Base-by-base conservation (phyloP, 2,888 invertebrate genomes). In the Pseudolycoriella hygida region DNA sequence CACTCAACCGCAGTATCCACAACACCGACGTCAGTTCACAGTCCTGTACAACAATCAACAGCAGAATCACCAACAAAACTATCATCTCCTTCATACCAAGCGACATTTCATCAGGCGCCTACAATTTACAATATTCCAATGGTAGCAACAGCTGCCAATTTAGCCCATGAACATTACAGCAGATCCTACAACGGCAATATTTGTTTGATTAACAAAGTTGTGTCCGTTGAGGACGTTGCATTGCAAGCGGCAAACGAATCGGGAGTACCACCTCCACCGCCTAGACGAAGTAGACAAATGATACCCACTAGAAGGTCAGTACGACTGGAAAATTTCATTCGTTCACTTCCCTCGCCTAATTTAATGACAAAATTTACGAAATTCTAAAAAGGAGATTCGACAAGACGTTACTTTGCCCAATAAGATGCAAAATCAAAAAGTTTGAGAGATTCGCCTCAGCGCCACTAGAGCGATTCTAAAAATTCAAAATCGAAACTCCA, bases 251-350 rank as follows among this genome's bases (percentile, higher is more conserved):
- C 39, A 47, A 66, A 64, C 44, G 63, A 64, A 31, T 62, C 62
- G 40, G 62, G 64, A 41, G 59, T 64, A 56, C 66, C 64, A 15
- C 66, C 66, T 10, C 66, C 65, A n/a, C 65, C 66, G n/a, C 66
- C 65, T 1, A 54, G 60, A 1, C 57, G 60, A 1, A 57, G 56
- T 25, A 50, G 54, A n/a, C 44, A 51, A 3, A 47, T 54, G 6
- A 42, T 61, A 52, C 56, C 62, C 1, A 49, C 58, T 2, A 50
- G 66, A 43, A 46, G 49, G 49, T 49, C 15, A 34, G 42, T 42
- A 15, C 17, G 25, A 25, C n/a, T n/a, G n/a, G n/a, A n/a, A n/a
- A n/a, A n/a, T n/a, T n/a, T n/a, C n/a, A n/a, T n/a, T n/a, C n/a
- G n/a, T n/a, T n/a, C n/a, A n/a, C n/a, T n/a, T n/a, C n/a, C n/a